These are phyloP conservation scores for Dynastes hyllus DNA, from an alignment of 2,888 invertebrate species.

Conservation along the genomic window DNA sequence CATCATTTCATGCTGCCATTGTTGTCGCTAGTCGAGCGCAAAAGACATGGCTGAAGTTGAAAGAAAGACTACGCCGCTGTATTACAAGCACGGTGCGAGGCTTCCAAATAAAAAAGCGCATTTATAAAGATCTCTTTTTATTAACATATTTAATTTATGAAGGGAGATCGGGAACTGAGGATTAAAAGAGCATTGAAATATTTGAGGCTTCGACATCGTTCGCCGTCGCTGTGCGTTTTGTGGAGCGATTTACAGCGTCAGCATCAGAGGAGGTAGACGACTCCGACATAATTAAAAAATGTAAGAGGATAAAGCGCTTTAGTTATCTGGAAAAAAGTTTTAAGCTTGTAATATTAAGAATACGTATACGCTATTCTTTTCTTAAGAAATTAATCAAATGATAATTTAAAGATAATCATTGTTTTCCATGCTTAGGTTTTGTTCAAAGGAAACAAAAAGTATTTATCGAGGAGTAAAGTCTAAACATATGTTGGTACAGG, in stretches of 20 bases:
- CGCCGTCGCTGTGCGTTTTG: conserved; percentile 25
- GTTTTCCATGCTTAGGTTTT: no score
- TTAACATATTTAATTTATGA: conserved; percentile 44
- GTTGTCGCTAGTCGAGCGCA: background rate
- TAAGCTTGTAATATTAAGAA: conserved; percentile 40
- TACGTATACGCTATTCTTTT: conserved; percentile 11
- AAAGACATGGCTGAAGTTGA: background rate
- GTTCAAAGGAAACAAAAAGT: no score
- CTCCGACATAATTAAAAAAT: conserved; percentile 40
- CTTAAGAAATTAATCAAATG: conserved; percentile 25
- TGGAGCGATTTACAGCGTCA: conserved; percentile 39
- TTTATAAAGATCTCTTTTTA: conserved; percentile 39
- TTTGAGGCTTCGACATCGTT: conserved; percentile 41
- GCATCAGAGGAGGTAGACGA: conserved; percentile 24
- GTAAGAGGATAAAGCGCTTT: conserved; percentile 45
- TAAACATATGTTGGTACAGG: no score
- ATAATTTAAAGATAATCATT: background rate
- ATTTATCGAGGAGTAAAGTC: no score
- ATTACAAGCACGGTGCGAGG: background rate
- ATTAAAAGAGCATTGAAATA: conserved; percentile 37
- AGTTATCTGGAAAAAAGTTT: conserved; percentile 35
- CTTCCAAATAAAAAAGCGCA: conserved; percentile 25
- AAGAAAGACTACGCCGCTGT: background rate
- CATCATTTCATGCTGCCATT: background rate
- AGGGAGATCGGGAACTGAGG: conserved; percentile 37